These are phyloP conservation scores for Nomada fucata DNA, from an alignment of 2,888 invertebrate genomes.

Conservation along the genomic window DNA sequence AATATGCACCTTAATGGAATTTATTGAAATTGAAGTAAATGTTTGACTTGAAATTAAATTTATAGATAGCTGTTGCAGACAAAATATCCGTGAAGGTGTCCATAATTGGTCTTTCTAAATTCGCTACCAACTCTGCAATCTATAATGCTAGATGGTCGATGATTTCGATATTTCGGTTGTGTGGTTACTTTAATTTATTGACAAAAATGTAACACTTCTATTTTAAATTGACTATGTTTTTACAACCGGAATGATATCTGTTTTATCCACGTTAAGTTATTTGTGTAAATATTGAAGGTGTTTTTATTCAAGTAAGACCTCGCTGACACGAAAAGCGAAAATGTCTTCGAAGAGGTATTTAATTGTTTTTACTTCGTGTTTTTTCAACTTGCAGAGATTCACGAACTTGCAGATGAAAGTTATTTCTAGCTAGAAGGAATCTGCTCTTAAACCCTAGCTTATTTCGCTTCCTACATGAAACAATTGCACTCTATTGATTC, in stretches of 20 bases:
- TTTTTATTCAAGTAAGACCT: conserved; percentile 72
- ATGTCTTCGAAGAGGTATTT: conserved; percentile 84
- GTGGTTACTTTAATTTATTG: conserved; percentile 79
- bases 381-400: conserved; percentile 51
- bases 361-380: conserved; percentile 73
- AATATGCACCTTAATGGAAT: not conserved
- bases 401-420: conserved; percentile 37
- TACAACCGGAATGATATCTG: conserved; percentile 70
- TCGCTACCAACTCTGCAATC: conserved; percentile 61
- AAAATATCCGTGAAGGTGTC: not conserved
- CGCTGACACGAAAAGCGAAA: conserved; percentile 78
- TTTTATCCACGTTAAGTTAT: conserved; percentile 71
- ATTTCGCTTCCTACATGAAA: conserved; percentile 30
- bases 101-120: conserved; percentile 14
- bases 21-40: conserved; percentile 5
- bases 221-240: conserved; percentile 76
- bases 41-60: conserved; percentile 23
- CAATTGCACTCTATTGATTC: conserved; percentile 48
- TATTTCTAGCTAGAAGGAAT: conserved; percentile 47
- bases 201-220: conserved; percentile 79
- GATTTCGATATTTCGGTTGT: conserved; percentile 79
- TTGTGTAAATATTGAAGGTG: conserved; percentile 75
- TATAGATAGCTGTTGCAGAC: too few species aligned
- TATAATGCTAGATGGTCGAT: conserved; percentile 79
- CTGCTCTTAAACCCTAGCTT: conserved; percentile 2